phyloP scores from a whole-genome alignment of 1,140 invertebrate genomes.

The Drosophila lini region DNA sequence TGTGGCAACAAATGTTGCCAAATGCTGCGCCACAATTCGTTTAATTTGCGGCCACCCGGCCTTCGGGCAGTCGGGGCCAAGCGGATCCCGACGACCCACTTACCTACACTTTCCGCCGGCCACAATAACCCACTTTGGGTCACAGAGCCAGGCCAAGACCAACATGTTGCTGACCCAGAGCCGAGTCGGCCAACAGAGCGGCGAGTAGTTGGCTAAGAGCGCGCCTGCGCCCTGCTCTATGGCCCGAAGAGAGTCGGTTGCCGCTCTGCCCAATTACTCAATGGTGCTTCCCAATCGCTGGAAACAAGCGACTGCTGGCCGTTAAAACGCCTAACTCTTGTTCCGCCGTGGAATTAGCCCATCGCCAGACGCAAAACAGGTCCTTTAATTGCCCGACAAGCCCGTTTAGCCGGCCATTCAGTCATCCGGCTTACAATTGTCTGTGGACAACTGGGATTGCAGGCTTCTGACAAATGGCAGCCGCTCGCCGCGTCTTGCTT shows the following conservation, averaged over 20 bases:
- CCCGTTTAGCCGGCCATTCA: constrained; percentile 33
- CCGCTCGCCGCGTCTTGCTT: background rate
- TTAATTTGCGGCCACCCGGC: constrained; percentile 69
- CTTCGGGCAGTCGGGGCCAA: constrained; percentile 13
- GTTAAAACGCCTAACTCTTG: constrained; percentile 76
- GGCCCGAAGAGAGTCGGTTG: constrained; percentile 16
- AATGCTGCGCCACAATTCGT: constrained; percentile 66
- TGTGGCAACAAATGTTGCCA: constrained; percentile 77
- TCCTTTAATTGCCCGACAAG: constrained; percentile 55
- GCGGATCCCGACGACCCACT: constrained; percentile 49
- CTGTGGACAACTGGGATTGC: constrained; percentile 20
- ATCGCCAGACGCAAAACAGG: constrained; percentile 49
- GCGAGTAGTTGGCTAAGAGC: constrained; percentile 16
- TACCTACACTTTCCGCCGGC: constrained; percentile 44
- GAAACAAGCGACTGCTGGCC: constrained; percentile 51
- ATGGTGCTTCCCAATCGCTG: constrained; percentile 53
- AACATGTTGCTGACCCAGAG: constrained; percentile 80
- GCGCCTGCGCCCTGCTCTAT: constrained; percentile 45
- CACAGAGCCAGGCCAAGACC: constrained; percentile 25
- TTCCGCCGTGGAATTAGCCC: constrained; percentile 51
- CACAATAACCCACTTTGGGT: constrained; percentile 66
- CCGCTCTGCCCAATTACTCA: constrained; percentile 50
- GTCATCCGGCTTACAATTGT: constrained; percentile 36
- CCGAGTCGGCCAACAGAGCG: background rate
- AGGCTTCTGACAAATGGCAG: constrained; percentile 38